These are phyloP conservation scores for Leucophenga montana DNA, from an alignment of 2,888 invertebrate species.

Conservation along the genomic window DNA sequence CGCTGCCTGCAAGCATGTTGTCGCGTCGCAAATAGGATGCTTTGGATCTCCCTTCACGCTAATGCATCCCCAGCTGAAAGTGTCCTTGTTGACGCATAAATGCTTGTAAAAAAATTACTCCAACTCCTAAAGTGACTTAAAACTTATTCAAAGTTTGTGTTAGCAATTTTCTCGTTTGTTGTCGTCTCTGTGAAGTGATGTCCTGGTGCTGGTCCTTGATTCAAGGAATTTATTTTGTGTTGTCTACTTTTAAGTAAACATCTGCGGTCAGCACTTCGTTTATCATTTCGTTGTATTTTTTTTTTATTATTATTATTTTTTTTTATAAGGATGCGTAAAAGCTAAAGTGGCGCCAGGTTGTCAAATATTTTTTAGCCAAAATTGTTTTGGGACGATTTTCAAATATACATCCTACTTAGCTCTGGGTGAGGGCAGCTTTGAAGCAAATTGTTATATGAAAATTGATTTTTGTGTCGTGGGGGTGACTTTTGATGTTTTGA, in stretches of 20 bases:
- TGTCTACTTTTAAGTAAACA: slow-evolving; percentile 58
- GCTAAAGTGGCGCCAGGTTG: slow-evolving; percentile 28
- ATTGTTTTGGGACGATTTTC: slow-evolving; percentile 18
- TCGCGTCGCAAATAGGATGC: slow-evolving; percentile 1
- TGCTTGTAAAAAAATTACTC: slow-evolving; percentile 6
- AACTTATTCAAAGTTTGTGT: slow-evolving; percentile 38
- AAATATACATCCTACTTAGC: too few relatives aligned
- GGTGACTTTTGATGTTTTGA: neutral
- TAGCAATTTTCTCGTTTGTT: slow-evolving; percentile 31
- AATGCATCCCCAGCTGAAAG: slow-evolving; percentile 61
- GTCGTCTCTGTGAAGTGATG: neutral
- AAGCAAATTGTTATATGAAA: slow-evolving; percentile 17
- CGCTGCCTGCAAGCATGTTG: neutral
- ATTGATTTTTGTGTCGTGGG: slow-evolving; percentile 7
- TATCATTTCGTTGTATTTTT: neutral
- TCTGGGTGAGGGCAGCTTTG: neutral
- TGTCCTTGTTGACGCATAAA: slow-evolving; percentile 39
- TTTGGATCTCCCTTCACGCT: slow-evolving; percentile 42
- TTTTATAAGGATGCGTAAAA: neutral
- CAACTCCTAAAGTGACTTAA: slow-evolving; percentile 48
- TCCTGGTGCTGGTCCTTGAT: neutral
- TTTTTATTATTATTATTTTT: too few relatives aligned
- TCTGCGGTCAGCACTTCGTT: slow-evolving; percentile 47
- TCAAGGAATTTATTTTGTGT: slow-evolving; percentile 9
- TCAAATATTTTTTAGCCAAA: slow-evolving; percentile 39